Conservation (phyloP, 2,797 vertebrate species). For the Gephyroberyx darwinii region DNA sequence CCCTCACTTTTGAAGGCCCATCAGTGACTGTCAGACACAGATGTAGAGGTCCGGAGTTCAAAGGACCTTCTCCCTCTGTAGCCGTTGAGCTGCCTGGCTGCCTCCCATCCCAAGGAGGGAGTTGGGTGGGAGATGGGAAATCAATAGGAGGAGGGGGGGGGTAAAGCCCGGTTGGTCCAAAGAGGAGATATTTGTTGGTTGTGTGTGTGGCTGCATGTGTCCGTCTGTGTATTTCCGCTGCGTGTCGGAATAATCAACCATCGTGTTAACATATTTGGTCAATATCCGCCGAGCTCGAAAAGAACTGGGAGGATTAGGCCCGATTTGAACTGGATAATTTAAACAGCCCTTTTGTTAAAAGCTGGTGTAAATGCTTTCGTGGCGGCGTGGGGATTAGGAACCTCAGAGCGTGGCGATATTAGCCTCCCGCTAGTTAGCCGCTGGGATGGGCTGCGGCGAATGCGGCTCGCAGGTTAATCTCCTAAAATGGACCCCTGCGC, state of each 20-base stretch:
- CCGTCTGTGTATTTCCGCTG: constrained; percentile 2
- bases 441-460: constrained; percentile 50
- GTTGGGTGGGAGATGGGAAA: constrained; percentile 37
- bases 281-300: constrained; percentile 59
- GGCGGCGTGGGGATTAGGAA: constrained; percentile 66
- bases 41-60: constrained; percentile 53
- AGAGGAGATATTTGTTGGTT: background rate
- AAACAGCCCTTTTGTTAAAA: constrained; percentile 63
- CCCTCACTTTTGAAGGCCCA: constrained; percentile 52
- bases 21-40: constrained; percentile 57
- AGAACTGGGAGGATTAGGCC: constrained; percentile 60
- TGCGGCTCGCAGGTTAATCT: constrained; percentile 76
- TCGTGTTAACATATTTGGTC: constrained; percentile 46
- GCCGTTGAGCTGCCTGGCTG: constrained; percentile 6
- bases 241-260: constrained; percentile 60
- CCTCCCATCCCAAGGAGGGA: constrained; percentile 34
- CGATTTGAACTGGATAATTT: constrained; percentile 75
- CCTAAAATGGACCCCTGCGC: constrained; percentile 66
- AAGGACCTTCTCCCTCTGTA: constrained; percentile 34
- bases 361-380: constrained; percentile 57
- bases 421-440: constrained; percentile 69
- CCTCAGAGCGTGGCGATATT: constrained; percentile 53
- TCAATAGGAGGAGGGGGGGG: constrained; percentile 28
- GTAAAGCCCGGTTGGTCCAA: background rate
- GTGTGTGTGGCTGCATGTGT: background rate